These are phyloP conservation scores for Poecilia picta DNA, from an alignment of 2,797 vertebrate genomes.

Conservation along the genomic window DNA sequence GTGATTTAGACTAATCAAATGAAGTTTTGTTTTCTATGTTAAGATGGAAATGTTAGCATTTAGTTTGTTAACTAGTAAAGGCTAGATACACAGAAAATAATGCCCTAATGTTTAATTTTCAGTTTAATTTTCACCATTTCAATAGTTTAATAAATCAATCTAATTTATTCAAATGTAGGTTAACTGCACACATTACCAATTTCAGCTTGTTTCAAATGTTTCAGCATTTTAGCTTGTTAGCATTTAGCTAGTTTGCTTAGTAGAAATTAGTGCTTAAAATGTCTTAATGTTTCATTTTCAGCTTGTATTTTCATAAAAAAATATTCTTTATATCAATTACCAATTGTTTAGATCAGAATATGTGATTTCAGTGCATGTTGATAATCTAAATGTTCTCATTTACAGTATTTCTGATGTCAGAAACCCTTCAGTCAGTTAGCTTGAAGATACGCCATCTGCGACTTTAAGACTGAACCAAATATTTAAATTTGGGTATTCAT, in stretches of 20 bases:
- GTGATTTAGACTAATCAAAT: background rate
- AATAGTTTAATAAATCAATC: background rate
- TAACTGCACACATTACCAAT: background rate
- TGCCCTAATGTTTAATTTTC: background rate
- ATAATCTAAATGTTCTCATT: background rate
- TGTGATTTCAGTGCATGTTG: background rate
- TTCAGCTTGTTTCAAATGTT: background rate
- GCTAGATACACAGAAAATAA: background rate
- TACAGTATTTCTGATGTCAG: background rate
- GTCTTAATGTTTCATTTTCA: background rate
- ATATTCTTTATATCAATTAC: no score
- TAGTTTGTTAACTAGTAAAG: background rate
- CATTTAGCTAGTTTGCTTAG: background rate
- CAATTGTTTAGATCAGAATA: background rate
- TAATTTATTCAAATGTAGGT: background rate
- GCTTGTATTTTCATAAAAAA: background rate
- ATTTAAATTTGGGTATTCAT: background rate
- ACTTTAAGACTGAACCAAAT: background rate
- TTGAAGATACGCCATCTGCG: background rate
- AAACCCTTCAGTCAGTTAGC: background rate
- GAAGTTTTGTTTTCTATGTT: background rate
- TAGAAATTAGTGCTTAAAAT: background rate
- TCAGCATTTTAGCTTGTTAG: background rate
- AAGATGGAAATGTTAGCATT: background rate
- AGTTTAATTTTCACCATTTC: background rate